A percentile compares a stretch with the other conserved stretches of the same genome.
Evolutionary conservation across 2,113 vertebrate species (phyloP).

Genomic region (Cynocephalus volans): DNA sequence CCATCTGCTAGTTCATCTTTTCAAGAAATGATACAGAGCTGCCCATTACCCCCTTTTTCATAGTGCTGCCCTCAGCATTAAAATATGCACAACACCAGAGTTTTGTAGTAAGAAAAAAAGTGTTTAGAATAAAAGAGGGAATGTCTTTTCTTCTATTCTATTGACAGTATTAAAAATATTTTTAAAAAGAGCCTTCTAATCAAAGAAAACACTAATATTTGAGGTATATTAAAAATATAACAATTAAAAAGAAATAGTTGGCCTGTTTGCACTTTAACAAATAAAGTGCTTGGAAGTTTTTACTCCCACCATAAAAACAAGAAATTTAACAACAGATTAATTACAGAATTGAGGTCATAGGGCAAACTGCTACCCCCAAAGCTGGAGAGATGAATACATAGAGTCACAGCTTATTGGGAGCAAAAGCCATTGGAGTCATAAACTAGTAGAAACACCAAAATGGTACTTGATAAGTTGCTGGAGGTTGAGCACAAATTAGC

Average conservation of each 20-base stretch:
- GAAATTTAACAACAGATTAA: background rate
- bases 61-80: background rate
- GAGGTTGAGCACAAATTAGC: background rate
- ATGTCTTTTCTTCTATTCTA: background rate
- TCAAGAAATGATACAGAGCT: constrained; percentile 48
- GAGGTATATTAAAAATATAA: background rate
- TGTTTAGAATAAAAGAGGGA: background rate
- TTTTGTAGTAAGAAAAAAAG: constrained; percentile 6
- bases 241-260: background rate
- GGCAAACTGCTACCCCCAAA: background rate
- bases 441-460: background rate
- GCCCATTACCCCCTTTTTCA: background rate
- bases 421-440: background rate
- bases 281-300: background rate
- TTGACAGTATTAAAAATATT: background rate
- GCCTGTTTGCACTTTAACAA: background rate
- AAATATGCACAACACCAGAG: constrained; percentile 46
- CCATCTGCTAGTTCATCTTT: constrained; percentile 40
- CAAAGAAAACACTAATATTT: background rate
- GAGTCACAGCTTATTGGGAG: background rate
- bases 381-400: background rate
- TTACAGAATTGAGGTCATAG: background rate
- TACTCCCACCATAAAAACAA: background rate
- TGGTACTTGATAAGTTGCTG: background rate
- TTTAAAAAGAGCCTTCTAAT: background rate